Conservation (phyloP, 2,113 vertebrate species). For the Megaceryle torquata region DNA sequence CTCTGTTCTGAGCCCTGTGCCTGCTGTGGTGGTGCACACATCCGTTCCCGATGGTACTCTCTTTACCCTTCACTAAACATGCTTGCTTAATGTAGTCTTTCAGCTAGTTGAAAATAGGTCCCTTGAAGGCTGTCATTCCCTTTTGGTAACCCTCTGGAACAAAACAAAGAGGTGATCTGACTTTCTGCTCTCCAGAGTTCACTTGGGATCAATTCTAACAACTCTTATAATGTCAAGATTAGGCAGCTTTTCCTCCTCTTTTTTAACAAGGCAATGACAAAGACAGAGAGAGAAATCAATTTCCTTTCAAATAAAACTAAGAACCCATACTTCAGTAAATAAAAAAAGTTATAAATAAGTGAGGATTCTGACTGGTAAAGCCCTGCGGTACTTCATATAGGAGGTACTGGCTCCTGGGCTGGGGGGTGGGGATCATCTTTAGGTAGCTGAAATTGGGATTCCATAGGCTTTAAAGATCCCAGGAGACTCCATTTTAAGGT, state of each 20-base stretch:
- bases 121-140: conserved; percentile 73
- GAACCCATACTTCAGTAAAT: conserved; percentile 8
- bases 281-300: conserved; percentile 54
- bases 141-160: conserved; percentile 59
- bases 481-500: background rate
- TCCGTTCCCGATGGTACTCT: conserved; percentile 44
- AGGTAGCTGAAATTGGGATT: background rate
- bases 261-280: conserved; percentile 66
- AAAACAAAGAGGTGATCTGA: conserved; percentile 71
- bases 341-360: background rate
- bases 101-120: conserved; percentile 70
- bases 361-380: background rate
- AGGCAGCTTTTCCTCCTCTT: conserved; percentile 67
- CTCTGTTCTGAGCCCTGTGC: background rate
- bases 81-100: conserved; percentile 69
- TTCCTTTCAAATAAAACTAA: conserved; percentile 59
- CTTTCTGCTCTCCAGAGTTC: conserved; percentile 69
- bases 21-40: conserved; percentile 16
- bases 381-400: background rate
- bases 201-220: conserved; percentile 74
- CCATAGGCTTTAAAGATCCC: background rate
- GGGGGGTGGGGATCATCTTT: background rate
- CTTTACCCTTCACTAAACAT: conserved; percentile 73
- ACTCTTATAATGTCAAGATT: conserved; percentile 67
- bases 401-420: background rate